Percentiles rank a stretch among this genome's conserved stretches.
These are phyloP conservation scores for Drosophila repleta DNA, from an alignment of 1,140 invertebrate genomes.

Conservation along the genomic window DNA sequence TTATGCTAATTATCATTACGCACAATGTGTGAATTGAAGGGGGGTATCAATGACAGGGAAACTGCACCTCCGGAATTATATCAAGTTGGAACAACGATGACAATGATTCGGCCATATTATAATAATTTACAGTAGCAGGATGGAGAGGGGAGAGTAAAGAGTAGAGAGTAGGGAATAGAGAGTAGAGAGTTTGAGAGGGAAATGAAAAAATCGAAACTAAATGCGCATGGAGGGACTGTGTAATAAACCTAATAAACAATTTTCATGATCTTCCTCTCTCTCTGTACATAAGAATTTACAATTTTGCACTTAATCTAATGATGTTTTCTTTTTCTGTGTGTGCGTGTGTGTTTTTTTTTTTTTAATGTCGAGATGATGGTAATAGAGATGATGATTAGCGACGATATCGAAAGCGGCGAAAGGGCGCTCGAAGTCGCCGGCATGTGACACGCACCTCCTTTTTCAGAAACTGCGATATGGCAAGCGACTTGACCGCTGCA, in stretches of 20 bases:
- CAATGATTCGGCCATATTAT: slow-evolving; percentile 9
- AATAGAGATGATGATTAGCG: slow-evolving; percentile 60
- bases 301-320: slow-evolving; percentile 40
- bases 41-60: neutral
- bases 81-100: neutral
- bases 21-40: slow-evolving; percentile 21
- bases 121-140: slow-evolving; percentile 29
- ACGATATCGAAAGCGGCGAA: slow-evolving; percentile 80
- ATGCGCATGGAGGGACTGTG: slow-evolving; percentile 3
- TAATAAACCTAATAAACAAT: slow-evolving; percentile 17
- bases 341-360: too few species aligned
- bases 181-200: too few species aligned
- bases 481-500: slow-evolving; percentile 74
- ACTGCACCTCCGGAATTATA: neutral
- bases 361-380: slow-evolving; percentile 36
- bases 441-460: slow-evolving; percentile 81
- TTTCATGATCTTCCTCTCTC: neutral
- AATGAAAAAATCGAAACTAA: neutral
- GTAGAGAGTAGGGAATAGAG: too few species aligned
- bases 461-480: slow-evolving; percentile 80
- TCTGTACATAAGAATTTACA: slow-evolving; percentile 8
- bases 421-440: slow-evolving; percentile 76
- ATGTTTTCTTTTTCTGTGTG: too few species aligned
- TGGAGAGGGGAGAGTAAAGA: neutral
- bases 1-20: slow-evolving; percentile 50